phyloP scores from a whole-genome alignment of 2,797 vertebrate species.

The Coracias cyanogaster region DNA sequence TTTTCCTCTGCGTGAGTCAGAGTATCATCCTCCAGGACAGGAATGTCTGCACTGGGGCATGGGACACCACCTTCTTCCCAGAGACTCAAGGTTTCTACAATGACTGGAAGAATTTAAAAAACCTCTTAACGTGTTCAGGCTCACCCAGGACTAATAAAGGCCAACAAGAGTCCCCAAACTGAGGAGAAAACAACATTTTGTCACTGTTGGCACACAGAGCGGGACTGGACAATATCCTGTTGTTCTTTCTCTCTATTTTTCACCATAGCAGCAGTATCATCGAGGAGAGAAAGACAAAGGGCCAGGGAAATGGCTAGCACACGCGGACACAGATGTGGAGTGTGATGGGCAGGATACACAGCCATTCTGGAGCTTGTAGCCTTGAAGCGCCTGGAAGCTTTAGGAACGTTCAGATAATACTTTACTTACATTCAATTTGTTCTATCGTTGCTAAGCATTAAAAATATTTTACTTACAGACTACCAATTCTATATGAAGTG shows the following conservation, averaged over 20 bases:
- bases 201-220: slow-evolving; percentile 48
- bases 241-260: slow-evolving; percentile 67
- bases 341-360: background rate
- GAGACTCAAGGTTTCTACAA: background rate
- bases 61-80: background rate
- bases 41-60: background rate
- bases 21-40: background rate
- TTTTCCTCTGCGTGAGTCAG: slow-evolving; percentile 26
- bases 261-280: slow-evolving; percentile 45
- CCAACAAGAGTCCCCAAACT: background rate
- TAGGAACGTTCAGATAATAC: background rate
- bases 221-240: slow-evolving; percentile 59
- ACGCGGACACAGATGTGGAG: slow-evolving; percentile 9
- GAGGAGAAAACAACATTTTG: slow-evolving; percentile 59
- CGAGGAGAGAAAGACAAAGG: slow-evolving; percentile 51
- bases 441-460: too few species aligned
- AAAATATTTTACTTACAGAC: background rate
- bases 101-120: background rate
- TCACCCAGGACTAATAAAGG: background rate
- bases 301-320: slow-evolving; percentile 58
- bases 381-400: background rate
- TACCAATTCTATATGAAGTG: rapidly evolving
- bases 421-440: background rate
- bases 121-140: background rate
- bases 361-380: background rate